Percentiles rank a stretch among this genome's conserved stretches.
phyloP scores from a whole-genome alignment of 2,113 vertebrate species.

The Delphinapterus leucas region DNA sequence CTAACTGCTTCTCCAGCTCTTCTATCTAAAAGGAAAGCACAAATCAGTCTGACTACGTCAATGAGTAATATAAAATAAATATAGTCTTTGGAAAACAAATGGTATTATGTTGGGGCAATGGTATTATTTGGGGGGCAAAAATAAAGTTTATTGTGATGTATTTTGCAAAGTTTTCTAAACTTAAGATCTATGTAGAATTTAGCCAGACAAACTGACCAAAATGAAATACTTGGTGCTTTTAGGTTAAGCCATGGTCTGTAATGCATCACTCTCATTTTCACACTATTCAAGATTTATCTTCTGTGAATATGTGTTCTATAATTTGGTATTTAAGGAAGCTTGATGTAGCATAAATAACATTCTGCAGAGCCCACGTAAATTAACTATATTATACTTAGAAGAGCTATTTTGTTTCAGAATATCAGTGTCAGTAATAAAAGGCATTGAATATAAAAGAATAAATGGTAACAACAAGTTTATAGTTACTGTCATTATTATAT shows the following conservation, averaged over 20 bases:
- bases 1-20: slow-evolving; percentile 82
- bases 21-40: slow-evolving; percentile 76
- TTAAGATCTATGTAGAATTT: neutral
- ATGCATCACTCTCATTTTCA: neutral
- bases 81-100: neutral
- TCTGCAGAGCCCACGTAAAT: neutral
- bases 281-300: neutral
- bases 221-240: neutral
- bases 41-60: neutral
- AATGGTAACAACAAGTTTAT: neutral
- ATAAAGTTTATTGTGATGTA: neutral
- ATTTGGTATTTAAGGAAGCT: neutral
- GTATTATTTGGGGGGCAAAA: neutral
- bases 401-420: slow-evolving; percentile 23
- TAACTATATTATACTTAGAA: neutral
- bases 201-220: neutral
- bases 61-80: neutral
- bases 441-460: neutral
- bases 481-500: neutral
- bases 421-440: slow-evolving; percentile 26
- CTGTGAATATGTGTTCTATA: neutral
- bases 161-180: slow-evolving; percentile 9
- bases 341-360: neutral
- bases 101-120: neutral
- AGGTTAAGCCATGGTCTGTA: neutral